These are phyloP conservation scores for Drosophila diplacantha DNA, from an alignment of 2,888 invertebrate species.

Conservation along the genomic window DNA sequence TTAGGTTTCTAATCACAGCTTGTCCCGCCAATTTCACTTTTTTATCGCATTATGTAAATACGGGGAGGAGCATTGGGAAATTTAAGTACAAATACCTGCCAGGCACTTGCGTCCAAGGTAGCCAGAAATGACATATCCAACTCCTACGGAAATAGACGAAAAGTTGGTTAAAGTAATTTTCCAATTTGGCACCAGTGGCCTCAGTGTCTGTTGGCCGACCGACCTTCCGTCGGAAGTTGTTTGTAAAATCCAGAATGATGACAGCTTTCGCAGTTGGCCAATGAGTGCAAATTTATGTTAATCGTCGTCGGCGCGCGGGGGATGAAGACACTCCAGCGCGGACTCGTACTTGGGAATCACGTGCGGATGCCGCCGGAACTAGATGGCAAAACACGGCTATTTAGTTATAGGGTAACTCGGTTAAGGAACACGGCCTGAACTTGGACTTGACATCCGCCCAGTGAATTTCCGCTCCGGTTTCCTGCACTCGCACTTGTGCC, in stretches of 20 bases:
- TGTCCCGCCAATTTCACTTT: slow-evolving; percentile 2
- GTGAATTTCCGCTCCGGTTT: slow-evolving; percentile 74
- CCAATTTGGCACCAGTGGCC: slow-evolving; percentile 37
- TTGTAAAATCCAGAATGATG: slow-evolving; percentile 77
- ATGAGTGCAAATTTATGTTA: slow-evolving; percentile 60
- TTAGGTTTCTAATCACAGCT: background rate
- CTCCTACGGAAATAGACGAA: slow-evolving; percentile 72
- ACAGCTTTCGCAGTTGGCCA: slow-evolving; percentile 40
- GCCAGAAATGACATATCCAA: slow-evolving; percentile 80
- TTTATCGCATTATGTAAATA: slow-evolving; percentile 19
- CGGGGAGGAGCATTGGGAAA: background rate
- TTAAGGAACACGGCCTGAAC: slow-evolving; percentile 45
- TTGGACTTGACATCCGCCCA: slow-evolving; percentile 66
- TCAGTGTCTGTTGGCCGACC: slow-evolving; percentile 28
- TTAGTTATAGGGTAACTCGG: slow-evolving; percentile 35
- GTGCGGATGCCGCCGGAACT: slow-evolving; percentile 57
- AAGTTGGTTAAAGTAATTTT: slow-evolving; percentile 59
- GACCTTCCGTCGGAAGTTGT: slow-evolving; percentile 76
- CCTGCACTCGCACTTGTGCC: slow-evolving; percentile 47
- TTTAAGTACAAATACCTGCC: slow-evolving; percentile 78
- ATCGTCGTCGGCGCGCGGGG: slow-evolving; percentile 37
- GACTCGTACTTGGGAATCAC: slow-evolving; percentile 18
- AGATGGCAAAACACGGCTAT: slow-evolving; percentile 35
- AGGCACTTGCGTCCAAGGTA: slow-evolving; percentile 79
- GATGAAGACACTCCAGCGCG: slow-evolving; percentile 4